These are phyloP conservation scores for Empis livida DNA, from an alignment of 2,888 invertebrate species.

Conservation along the genomic window DNA sequence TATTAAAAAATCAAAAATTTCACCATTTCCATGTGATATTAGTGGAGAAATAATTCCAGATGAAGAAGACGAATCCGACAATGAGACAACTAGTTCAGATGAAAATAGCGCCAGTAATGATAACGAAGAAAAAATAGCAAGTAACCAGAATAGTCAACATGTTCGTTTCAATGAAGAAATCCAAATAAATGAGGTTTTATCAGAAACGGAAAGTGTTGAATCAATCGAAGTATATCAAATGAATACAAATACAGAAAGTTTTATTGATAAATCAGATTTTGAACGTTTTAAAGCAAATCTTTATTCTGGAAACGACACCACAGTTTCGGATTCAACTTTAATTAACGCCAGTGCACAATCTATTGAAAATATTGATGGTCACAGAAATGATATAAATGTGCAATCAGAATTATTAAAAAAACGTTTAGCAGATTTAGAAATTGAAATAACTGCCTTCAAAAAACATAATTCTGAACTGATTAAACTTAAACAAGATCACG, in stretches of 20 bases:
- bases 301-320: conserved; percentile 24
- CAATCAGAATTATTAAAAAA: conserved; percentile 44
- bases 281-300: conserved; percentile 28
- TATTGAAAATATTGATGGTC: background rate
- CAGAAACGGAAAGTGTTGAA: background rate
- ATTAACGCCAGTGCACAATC: background rate
- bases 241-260: background rate
- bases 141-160: background rate
- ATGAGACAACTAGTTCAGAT: conserved; percentile 2
- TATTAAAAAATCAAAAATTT: conserved; percentile 1
- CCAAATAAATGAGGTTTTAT: conserved; percentile 5
- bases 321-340: conserved; percentile 13
- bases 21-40: conserved; percentile 13
- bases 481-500: conserved; percentile 46
- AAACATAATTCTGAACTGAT: conserved; percentile 39
- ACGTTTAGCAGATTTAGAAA: conserved; percentile 51
- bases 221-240: background rate
- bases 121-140: background rate
- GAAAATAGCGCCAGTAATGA: background rate
- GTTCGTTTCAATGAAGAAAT: conserved; percentile 12
- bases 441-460: conserved; percentile 44
- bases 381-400: conserved; percentile 10
- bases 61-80: conserved; percentile 10
- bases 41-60: conserved; percentile 4
- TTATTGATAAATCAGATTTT: conserved; percentile 18